Evolutionary conservation across 2,113 vertebrate genomes (phyloP).

Genomic region (Channa maculata): DNA sequence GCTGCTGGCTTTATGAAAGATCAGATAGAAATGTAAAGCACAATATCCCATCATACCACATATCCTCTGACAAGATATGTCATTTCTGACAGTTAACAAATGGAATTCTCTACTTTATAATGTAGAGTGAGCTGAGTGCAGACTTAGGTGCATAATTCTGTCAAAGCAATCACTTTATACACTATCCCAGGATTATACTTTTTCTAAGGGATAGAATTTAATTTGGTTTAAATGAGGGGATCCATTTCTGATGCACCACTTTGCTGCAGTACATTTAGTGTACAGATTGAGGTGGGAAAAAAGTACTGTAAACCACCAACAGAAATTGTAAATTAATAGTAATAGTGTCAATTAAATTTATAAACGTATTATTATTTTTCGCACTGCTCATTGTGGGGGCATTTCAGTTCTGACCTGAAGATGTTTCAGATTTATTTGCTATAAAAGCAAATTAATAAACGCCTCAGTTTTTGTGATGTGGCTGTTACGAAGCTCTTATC

Average conservation of each 20-base stretch:
- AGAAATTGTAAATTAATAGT: no score
- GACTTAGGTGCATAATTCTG: conserved; percentile 34
- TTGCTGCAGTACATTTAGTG: conserved; percentile 10
- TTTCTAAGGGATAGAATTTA: conserved; percentile 13
- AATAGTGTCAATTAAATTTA: no score
- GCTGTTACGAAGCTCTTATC: background rate
- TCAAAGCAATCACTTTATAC: conserved; percentile 23
- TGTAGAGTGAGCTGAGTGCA: conserved; percentile 7
- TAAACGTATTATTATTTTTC: background rate
- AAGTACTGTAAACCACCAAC: no score
- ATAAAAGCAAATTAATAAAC: background rate
- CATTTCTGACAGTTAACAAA: conserved; percentile 33
- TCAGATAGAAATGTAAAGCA: conserved; percentile 1
- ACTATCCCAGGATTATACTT: conserved; percentile 44
- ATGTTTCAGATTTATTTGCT: background rate
- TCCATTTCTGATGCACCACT: conserved; percentile 30
- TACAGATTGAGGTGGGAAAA: background rate
- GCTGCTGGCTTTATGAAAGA: conserved; percentile 5
- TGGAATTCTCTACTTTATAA: conserved; percentile 31
- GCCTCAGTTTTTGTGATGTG: background rate
- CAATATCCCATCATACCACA: conserved; percentile 18
- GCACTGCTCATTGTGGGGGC: background rate
- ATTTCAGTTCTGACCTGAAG: background rate
- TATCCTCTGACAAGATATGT: conserved; percentile 13
- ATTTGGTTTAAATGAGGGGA: conserved; percentile 34